Evolutionary conservation across 2,888 invertebrate genomes (phyloP).

Genomic region (Drosophila recens): DNA sequence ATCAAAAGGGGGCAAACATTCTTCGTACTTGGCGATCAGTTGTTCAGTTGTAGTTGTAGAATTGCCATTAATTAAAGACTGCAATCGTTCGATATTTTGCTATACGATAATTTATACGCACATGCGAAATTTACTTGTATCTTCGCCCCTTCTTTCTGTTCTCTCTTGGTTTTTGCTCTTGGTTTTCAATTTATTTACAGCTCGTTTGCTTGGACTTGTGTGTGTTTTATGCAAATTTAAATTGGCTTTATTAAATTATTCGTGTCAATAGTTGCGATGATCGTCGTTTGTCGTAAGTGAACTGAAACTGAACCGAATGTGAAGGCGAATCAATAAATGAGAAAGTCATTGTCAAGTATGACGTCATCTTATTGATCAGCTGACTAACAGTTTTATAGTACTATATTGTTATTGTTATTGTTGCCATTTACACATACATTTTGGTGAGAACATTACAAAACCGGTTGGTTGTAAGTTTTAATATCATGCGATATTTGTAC

Average conservation of each 20-base stretch:
- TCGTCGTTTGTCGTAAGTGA: conserved; percentile 29
- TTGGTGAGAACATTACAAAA: conserved; percentile 42
- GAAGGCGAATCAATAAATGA: conserved; percentile 37
- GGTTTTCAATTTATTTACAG: conserved; percentile 10
- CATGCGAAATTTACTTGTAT: conserved; percentile 22
- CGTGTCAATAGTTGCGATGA: conserved; percentile 54
- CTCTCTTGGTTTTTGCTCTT: conserved; percentile 5
- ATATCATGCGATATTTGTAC: conserved; percentile 22
- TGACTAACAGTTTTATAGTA: conserved; percentile 26
- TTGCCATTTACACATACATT: conserved; percentile 8
- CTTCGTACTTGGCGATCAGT: conserved; percentile 29
- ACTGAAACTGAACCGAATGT: conserved; percentile 29
- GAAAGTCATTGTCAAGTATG: conserved; percentile 59
- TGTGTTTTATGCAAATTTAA: conserved; percentile 46
- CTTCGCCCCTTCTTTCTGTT: background rate
- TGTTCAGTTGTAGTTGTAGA: conserved; percentile 13
- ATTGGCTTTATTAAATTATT: conserved; percentile 64
- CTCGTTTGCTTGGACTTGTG: background rate
- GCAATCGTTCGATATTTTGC: conserved; percentile 71
- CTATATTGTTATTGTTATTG: conserved; percentile 2
- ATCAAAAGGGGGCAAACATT: conserved; percentile 59
- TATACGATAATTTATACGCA: conserved; percentile 66
- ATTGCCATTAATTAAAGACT: conserved; percentile 76
- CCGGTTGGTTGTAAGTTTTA: conserved; percentile 42
- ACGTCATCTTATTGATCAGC: conserved; percentile 52